Conservation (phyloP, 2,797 vertebrate species). For the Sebastes steindachneri region DNA sequence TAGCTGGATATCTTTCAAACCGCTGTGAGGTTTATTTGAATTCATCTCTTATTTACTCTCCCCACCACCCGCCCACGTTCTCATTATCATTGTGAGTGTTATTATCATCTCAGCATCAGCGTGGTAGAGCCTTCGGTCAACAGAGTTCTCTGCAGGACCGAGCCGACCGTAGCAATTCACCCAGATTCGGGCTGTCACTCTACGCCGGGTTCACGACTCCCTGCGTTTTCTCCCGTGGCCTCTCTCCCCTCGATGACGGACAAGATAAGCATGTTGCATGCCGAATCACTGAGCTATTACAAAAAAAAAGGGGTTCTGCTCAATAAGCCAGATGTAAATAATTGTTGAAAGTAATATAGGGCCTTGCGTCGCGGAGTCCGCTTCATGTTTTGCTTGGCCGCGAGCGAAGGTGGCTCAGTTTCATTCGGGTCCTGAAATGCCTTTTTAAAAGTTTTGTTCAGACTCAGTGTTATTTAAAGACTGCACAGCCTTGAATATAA, state of each 20-base stretch:
- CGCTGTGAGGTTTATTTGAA: conserved; percentile 51
- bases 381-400: conserved; percentile 77
- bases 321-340: conserved; percentile 80
- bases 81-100: conserved; percentile 45
- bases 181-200: conserved; percentile 63
- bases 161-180: conserved; percentile 9
- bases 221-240: conserved; percentile 59
- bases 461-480: conserved; percentile 66
- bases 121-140: conserved; percentile 52
- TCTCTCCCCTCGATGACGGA: conserved; percentile 60
- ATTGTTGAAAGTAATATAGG: conserved; percentile 74
- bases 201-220: conserved; percentile 54
- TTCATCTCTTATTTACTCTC: conserved; percentile 40
- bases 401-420: conserved; percentile 48
- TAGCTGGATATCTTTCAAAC: conserved; percentile 1
- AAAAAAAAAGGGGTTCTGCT: conserved; percentile 61
- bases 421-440: conserved; percentile 66
- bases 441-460: conserved; percentile 71
- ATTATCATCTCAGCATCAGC: conserved; percentile 50
- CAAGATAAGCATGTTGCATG: conserved; percentile 73
- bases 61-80: neutral
- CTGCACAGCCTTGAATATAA: conserved; percentile 22
- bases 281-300: conserved; percentile 58
- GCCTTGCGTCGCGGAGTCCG: conserved; percentile 35
- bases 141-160: conserved; percentile 42